Evolutionary conservation across 2,797 vertebrate species (phyloP), one percentile per base, ranked within the genome.

Genomic region (Potorous gilbertii): DNA sequence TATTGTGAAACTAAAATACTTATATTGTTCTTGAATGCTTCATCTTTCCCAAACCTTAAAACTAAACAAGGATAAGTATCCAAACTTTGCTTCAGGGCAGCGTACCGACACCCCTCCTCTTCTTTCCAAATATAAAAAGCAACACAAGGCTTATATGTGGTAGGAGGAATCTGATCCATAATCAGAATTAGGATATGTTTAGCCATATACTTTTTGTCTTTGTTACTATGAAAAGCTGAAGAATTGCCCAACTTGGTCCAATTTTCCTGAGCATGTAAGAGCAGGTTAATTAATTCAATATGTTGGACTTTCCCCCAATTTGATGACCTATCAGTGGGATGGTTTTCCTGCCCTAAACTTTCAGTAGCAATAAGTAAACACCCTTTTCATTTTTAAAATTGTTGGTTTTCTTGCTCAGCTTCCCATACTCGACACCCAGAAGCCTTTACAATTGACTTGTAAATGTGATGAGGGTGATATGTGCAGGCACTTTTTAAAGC

Each of bases 21-120:
- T 29, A 56, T 27, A 46, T 90, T 89, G 40, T 50, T 81, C 11
- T 90, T 31, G 0, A 31, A 92, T 56, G 31, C 46, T 81, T 46
- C 62, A 56, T 87, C 74, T 0, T 12, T 57, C 87, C 91, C 74
- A 87, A 46, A 87, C 21, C 40, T 46, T 87, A 87, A 81, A 87
- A 87, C 74, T 81, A 12, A 94, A 54, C 55, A 91, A 93, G 56
- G 31, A 31, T 92, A 90, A 96, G 90, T 93, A 34, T 92, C 55
- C 50, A 81, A 95, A 92, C 29, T 91, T 57, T 91, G 29, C 93
- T 95, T 94, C n/a, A 96, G 90, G 55, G 59, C 94, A 95, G 94
- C 34, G 81, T 90, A 29, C 66, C 46, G 28, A 28, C 55, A 93
- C 57, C n/a, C 94, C 91, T 46, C 21, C 18, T 46, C 9, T 9